A percentile compares a stretch with the other conserved stretches of the same genome.
Evolutionary conservation across 2,797 vertebrate genomes (phyloP).

Genomic region (Lacerta agilis): DNA sequence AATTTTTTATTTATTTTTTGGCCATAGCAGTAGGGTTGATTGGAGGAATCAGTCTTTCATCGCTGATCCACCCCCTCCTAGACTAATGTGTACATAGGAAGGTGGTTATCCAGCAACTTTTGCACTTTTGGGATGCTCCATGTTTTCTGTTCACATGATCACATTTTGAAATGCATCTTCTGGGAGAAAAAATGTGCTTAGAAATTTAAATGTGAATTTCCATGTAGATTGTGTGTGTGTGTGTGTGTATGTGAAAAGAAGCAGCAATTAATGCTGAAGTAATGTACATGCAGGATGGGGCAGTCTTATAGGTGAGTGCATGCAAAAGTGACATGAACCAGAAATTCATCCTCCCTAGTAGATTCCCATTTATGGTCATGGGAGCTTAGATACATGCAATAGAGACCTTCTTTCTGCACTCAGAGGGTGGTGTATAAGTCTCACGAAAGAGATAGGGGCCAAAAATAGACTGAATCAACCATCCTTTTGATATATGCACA

Average conservation of each 20-base stretch:
- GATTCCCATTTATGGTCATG: not conserved
- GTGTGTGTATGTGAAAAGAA: not conserved
- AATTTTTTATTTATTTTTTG: no score
- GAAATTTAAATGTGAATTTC: not conserved
- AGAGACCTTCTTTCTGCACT: not conserved
- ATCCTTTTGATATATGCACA: not conserved
- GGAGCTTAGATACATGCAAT: not conserved
- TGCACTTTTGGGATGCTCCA: not conserved
- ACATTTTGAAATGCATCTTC: not conserved
- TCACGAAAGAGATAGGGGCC: not conserved
- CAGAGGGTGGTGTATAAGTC: not conserved
- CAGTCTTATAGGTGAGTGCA: not conserved
- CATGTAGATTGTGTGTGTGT: not conserved
- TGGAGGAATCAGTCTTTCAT: not conserved
- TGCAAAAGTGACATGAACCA: not conserved
- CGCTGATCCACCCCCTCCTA: not conserved
- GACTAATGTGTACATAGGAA: not conserved
- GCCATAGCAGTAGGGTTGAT: not conserved
- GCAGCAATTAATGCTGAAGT: not conserved
- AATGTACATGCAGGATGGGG: not conserved
- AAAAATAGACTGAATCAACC: not conserved
- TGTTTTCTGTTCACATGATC: not conserved
- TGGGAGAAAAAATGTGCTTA: not conserved
- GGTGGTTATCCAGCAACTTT: not conserved
- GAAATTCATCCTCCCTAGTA: not conserved